These are phyloP conservation scores for Epinotia bilunana DNA, from an alignment of 2,888 invertebrate species.

Conservation along the genomic window DNA sequence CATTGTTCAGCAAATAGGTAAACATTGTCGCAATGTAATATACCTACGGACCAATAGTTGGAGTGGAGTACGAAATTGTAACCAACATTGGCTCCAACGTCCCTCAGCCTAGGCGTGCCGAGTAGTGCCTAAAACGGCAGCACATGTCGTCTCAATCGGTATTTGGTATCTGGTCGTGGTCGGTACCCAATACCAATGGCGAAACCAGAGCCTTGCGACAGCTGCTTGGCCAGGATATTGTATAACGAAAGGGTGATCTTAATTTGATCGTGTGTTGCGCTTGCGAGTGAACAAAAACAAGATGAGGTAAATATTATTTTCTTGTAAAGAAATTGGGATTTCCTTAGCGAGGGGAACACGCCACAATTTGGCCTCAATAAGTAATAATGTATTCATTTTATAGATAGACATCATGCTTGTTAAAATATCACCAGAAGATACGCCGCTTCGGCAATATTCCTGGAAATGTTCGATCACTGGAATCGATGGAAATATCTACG, in stretches of 20 bases:
- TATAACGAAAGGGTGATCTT: slow-evolving; percentile 41
- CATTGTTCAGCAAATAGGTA: neutral
- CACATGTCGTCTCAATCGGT: slow-evolving; percentile 67
- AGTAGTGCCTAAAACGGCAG: slow-evolving; percentile 63
- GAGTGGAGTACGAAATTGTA: neutral
- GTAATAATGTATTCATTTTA: neutral
- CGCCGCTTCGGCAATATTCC: neutral
- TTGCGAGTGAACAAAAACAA: neutral
- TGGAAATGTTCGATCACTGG: neutral
- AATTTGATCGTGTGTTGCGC: neutral
- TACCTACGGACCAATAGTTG: neutral
- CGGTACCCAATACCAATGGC: slow-evolving; percentile 49
- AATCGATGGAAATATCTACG: slow-evolving; percentile 1
- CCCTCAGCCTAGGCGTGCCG: slow-evolving; percentile 24
- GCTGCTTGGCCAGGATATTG: slow-evolving; percentile 45
- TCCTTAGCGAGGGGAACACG: neutral
- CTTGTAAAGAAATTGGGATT: neutral
- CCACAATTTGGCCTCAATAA: neutral
- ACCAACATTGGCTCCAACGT: slow-evolving; percentile 20
- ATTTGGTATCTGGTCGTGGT: slow-evolving; percentile 49
- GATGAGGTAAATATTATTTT: neutral
- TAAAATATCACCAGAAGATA: neutral
- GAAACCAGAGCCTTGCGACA: slow-evolving; percentile 49
- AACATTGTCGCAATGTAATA: neutral
- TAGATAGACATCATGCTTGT: neutral